These are phyloP conservation scores for Sebastiscus albofasciatus DNA, from an alignment of 2,797 vertebrate genomes.

Conservation along the genomic window DNA sequence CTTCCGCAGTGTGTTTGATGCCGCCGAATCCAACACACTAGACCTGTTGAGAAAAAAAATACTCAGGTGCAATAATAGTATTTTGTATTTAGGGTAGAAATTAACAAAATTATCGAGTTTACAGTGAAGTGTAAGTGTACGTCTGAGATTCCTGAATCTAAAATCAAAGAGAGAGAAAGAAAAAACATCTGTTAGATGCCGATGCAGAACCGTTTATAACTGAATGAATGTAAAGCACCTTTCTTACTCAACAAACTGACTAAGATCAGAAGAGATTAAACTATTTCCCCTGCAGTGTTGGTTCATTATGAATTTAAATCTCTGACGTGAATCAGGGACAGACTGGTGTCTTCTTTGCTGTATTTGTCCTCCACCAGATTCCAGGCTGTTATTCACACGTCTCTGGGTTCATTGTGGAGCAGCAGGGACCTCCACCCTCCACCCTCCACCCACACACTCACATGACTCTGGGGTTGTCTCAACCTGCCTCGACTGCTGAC, in stretches of 20 bases:
- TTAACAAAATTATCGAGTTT: neutral
- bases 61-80: no score
- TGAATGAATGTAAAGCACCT: neutral
- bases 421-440: neutral
- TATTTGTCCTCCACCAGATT: slow-evolving; percentile 8
- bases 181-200: neutral
- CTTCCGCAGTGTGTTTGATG: no score
- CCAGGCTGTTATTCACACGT: slow-evolving; percentile 37
- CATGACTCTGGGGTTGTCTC: slow-evolving; percentile 26
- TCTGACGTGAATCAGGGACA: neutral
- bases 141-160: no score
- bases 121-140: neutral
- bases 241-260: neutral
- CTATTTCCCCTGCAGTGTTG: neutral
- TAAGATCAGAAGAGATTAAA: neutral
- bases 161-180: neutral
- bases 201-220: neutral
- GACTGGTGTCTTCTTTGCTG: neutral
- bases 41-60: no score
- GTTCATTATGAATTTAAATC: neutral
- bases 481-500: slow-evolving; percentile 21
- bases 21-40: no score
- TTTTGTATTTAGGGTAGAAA: neutral
- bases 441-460: slow-evolving; percentile 9
- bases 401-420: slow-evolving; percentile 39